These are phyloP conservation scores for Ostrea edulis DNA, from an alignment of 1,140 invertebrate species.

Conservation along the genomic window DNA sequence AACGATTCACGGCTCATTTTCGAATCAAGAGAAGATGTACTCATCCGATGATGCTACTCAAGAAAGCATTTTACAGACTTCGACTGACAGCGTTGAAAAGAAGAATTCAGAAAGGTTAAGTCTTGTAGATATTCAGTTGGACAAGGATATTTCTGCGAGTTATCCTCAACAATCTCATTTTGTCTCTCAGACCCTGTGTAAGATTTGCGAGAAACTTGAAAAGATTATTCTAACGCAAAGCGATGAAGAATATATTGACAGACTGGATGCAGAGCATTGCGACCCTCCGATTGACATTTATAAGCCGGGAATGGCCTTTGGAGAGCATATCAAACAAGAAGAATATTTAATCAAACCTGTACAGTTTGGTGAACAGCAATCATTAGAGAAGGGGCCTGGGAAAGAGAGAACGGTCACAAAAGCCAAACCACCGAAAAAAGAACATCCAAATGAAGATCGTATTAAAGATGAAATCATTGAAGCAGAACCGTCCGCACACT, in stretches of 20 bases:
- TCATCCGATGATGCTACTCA: not conserved
- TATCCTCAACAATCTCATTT: not conserved
- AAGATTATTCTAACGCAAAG: not conserved
- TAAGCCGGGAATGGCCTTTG: not conserved
- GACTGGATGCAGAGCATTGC: not conserved
- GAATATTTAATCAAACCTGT: not conserved
- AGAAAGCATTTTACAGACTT: not conserved
- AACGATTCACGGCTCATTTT: not conserved
- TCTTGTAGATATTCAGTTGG: not conserved
- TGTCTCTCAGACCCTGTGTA: not conserved
- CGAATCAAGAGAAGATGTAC: not conserved
- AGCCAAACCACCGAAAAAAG: not conserved
- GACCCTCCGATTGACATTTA: not conserved
- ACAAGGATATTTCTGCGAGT: not conserved
- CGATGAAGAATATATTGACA: not conserved
- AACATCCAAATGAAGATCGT: not conserved
- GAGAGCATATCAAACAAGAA: not conserved
- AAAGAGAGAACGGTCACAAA: not conserved
- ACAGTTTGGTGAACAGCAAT: not conserved
- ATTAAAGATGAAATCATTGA: not conserved
- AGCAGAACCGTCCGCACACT: not conserved
- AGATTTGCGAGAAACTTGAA: not conserved
- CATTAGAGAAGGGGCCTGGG: not conserved
- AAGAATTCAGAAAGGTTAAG: not conserved
- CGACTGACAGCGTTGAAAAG: not conserved